Evolutionary conservation across 2,797 vertebrate species (phyloP).

Genomic region (Oreonectes daqikongensis): DNA sequence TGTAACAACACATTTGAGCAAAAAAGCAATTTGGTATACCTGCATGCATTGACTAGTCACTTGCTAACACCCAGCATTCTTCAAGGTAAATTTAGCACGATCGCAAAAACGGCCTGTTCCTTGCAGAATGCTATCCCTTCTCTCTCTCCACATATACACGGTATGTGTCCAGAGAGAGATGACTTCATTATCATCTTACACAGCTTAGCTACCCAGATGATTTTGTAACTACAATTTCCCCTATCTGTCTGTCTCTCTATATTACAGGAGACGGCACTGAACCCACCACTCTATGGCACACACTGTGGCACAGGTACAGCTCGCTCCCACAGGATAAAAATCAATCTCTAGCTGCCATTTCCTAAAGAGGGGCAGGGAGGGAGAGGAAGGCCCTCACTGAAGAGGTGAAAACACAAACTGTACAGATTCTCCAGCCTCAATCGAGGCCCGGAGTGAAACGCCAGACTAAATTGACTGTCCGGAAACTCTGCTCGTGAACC

Average conservation of each 20-base stretch:
- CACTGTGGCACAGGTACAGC: constrained; percentile 88
- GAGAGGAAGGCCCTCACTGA: constrained; percentile 78
- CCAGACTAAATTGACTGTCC: constrained; percentile 66
- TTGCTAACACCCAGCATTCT: constrained; percentile 79
- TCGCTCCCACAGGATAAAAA: constrained; percentile 89
- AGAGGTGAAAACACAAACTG: constrained; percentile 81
- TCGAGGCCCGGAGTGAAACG: constrained; percentile 70
- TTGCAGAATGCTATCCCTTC: constrained; percentile 78
- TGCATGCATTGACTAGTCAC: constrained; percentile 82
- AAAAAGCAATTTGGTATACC: constrained; percentile 70
- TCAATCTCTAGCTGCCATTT: constrained; percentile 86
- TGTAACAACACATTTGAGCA: constrained; percentile 74
- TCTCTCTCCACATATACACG: constrained; percentile 48
- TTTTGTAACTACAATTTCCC: constrained; percentile 86
- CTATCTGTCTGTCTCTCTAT: constrained; percentile 90
- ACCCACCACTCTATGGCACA: constrained; percentile 89
- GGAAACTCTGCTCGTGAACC: constrained; percentile 73
- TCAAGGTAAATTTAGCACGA: constrained; percentile 80
- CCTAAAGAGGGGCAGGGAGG: constrained; percentile 77
- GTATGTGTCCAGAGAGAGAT: constrained; percentile 60
- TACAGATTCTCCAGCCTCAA: constrained; percentile 79
- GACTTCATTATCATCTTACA: constrained; percentile 70
- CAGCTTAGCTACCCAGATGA: constrained; percentile 80
- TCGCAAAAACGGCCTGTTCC: constrained; percentile 67
- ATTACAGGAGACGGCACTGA: constrained; percentile 89